Percentiles rank a stretch among this genome's conserved stretches.
phyloP scores from a whole-genome alignment of 1,140 invertebrate species.

The Drosophila bifasciata region DNA sequence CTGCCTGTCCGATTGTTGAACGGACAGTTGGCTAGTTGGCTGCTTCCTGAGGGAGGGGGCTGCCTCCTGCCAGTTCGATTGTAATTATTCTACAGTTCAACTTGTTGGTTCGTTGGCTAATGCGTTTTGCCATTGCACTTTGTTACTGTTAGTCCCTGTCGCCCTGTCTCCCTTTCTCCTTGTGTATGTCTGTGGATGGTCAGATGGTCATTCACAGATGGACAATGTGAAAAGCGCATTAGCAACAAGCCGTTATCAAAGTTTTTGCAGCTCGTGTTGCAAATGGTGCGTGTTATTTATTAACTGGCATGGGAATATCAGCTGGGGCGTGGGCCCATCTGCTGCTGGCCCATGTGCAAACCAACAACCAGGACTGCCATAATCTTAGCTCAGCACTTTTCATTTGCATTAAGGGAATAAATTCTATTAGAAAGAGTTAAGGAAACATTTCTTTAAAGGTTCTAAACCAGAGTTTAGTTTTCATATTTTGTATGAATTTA shows the following conservation, averaged over 20 bases:
- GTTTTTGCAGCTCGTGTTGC: constrained; percentile 33
- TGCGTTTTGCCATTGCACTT: constrained; percentile 57
- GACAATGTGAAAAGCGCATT: constrained; percentile 53
- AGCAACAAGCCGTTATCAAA: constrained; percentile 54
- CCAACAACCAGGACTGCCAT: not conserved
- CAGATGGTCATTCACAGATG: constrained; percentile 47
- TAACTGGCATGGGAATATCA: constrained; percentile 5
- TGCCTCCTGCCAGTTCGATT: constrained; percentile 53
- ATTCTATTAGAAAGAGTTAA: too few relatives aligned
- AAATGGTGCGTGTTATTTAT: constrained; percentile 51
- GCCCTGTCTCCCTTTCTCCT: constrained; percentile 5
- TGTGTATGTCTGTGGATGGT: not conserved
- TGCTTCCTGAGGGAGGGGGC: constrained; percentile 54
- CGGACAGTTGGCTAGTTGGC: constrained; percentile 54
- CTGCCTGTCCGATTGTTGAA: constrained; percentile 31
- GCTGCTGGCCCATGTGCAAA: not conserved
- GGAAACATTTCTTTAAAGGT: too few relatives aligned
- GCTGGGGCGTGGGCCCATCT: constrained; percentile 15
- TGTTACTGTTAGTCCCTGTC: constrained; percentile 18
- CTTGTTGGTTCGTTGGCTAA: constrained; percentile 68
- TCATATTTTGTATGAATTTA: too few relatives aligned
- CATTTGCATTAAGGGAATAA: not conserved
- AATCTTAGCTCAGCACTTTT: not conserved
- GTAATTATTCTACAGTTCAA: constrained; percentile 70
- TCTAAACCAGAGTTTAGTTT: too few relatives aligned